Evolutionary conservation across 2,113 vertebrate genomes (phyloP), one percentile per base, ranked within the genome.

Genomic region (Carassius auratus): DNA sequence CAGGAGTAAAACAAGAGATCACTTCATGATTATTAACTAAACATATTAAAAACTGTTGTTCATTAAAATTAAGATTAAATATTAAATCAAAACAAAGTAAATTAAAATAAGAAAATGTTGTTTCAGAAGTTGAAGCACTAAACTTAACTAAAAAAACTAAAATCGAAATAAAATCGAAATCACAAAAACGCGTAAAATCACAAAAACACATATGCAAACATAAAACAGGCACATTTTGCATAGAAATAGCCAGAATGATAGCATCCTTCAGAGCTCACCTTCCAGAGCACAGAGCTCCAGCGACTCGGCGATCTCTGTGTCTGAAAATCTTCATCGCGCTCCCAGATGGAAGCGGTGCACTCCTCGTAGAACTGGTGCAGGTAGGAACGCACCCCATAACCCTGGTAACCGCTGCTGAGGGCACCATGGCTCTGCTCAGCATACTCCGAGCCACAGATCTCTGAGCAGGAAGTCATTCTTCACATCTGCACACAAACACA

Each of bases 291-390:
- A 92, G 97, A 97, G 96, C 96, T 99, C 97, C 98, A 98, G 96
- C 96, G 94, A 90, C 94, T 97, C 8, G 97, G 97, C 76, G 97
- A 98, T 96, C 96, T 98, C 97, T 98, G 98, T 93, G 97, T 97
- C 97, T 99, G 98, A 95, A 99, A 98, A 95, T 99, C 97, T 92
- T 99, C 97, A 87, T 98, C 97, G 87, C 97, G 94, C 92, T 99
- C 98, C 98, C 98, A 99, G 92, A 99, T 97, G 0, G 98, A 98
- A 91, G 97, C 96, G n/a, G 98, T 97, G 92, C 98, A 99, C 91
- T 99, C 98, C 92, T 99, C 98, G 68, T 99, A 99, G 90, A 99
- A 99, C 95, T 99, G 97, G 90, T 99, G 98, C 90, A 99, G 95
- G 91, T 99, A 99, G 87, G 98, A 99, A 42, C 98, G 98, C 86